These are phyloP conservation scores for Merodon equestris DNA, from an alignment of 2,888 invertebrate genomes.

Conservation along the genomic window DNA sequence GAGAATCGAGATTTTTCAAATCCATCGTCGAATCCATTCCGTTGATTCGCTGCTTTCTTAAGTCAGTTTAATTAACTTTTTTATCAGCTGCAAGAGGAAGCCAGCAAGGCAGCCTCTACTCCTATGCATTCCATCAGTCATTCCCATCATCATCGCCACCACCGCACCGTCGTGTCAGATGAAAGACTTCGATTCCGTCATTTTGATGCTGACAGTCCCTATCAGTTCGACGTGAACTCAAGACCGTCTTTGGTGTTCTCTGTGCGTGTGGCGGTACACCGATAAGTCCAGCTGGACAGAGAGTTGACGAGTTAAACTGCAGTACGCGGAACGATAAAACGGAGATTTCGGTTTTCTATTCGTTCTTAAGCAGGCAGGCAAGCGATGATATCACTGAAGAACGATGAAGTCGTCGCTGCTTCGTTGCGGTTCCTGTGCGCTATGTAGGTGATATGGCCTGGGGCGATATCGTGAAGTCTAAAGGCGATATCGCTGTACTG, in stretches of 20 bases:
- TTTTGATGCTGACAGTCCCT: constrained; percentile 35
- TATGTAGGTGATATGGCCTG: constrained; percentile 57
- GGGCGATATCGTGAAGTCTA: no score
- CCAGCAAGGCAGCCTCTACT: constrained; percentile 38
- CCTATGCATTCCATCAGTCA: constrained; percentile 43
- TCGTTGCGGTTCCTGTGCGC: constrained; percentile 22
- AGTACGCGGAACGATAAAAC: constrained; percentile 45
- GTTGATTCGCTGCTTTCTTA: constrained; percentile 17
- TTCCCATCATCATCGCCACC: constrained; percentile 33
- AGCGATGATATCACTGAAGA: constrained; percentile 41
- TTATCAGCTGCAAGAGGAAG: constrained; percentile 67
- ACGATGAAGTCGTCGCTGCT: constrained; percentile 12
- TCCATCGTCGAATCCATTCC: constrained; percentile 32
- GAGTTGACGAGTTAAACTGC: constrained; percentile 11
- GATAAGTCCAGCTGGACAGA: constrained; percentile 30
- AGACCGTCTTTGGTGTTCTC: constrained; percentile 53
- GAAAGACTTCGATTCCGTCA: constrained; percentile 25
- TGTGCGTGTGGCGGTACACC: background rate
- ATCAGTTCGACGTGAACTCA: constrained; percentile 58
- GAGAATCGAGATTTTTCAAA: constrained; percentile 61
- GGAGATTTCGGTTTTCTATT: constrained; percentile 6
- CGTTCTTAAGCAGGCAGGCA: constrained; percentile 14
- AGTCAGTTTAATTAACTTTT: constrained; percentile 68
- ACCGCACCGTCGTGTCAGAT: constrained; percentile 22
- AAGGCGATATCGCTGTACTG: constrained; percentile 43